Base-by-base conservation (phyloP, 1,140 invertebrate species). In the Bombus pascuorum region DNA sequence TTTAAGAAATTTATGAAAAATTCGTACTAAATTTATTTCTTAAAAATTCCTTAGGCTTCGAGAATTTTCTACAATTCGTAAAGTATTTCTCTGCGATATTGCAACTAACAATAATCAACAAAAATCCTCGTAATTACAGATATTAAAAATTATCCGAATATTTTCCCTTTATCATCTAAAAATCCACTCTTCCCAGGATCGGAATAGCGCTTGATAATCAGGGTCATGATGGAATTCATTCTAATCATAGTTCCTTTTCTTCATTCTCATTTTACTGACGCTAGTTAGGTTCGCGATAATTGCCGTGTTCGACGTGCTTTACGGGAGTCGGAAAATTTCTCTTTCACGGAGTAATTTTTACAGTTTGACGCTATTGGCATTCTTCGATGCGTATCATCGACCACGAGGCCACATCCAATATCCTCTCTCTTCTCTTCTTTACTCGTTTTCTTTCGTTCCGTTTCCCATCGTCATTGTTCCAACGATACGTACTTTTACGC, bases 391-490 rank as follows among this genome's bases (percentile, higher is more conserved):
- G 72, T 75, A 77, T 34, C 68, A 37, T 39, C 75, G 65, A 57
- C 32, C 59, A 28, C 28, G 39, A 39, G 25, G 28, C 65, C 65
- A 42, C 70, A 34, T 82, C 39, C 53, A 39, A 62, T 39, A 18
- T 25, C 18, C 28, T 28, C 65, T 39, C 13, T 28, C 15, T 39
- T 12, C 25, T 22, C 59, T 66, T 57, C 32, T 13, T 71, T 28
- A 39, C 47, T 87, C 88, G 68, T 87, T 87, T 81, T 79, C 68
- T 81, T 83, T 84, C 87, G 78, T 90, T 82, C 81, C 70, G 74
- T 87, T 90, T 90, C 89, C 59, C 89, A 87, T 89, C 85, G 78
- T 83, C 81, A 90, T 90, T 90, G 89, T 90, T 89, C 47, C 22
- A 87, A 72, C 83, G 88, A 89, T 72, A 65, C 74, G 53, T 87